phyloP scores from a whole-genome alignment of 2,888 invertebrate species.

The Chamaedrilus cognettii region DNA sequence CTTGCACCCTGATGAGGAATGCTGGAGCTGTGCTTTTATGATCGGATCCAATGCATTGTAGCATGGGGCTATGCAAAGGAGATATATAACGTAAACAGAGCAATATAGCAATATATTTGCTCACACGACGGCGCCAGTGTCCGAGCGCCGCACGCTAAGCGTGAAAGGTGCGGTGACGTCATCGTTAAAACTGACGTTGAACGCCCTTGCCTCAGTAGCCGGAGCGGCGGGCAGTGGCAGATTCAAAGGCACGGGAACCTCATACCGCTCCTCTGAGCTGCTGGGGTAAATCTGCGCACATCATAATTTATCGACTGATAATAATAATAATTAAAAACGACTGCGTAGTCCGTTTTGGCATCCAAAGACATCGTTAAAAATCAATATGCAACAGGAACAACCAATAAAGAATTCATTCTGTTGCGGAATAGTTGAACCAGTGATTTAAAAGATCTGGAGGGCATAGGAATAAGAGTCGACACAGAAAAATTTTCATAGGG shows the following conservation, averaged over 20 bases:
- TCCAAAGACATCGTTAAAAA: not conserved
- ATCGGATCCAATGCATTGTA: too few species aligned
- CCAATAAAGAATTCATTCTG: not conserved
- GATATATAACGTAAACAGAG: not conserved
- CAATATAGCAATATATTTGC: not conserved
- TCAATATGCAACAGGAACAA: not conserved
- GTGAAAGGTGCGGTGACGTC: not conserved
- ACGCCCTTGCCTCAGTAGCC: not conserved
- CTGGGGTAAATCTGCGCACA: not conserved
- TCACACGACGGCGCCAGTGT: slow-evolving; percentile 1
- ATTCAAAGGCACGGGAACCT: slow-evolving; percentile 14
- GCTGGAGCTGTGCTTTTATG: too few species aligned
- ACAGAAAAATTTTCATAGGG: too few species aligned
- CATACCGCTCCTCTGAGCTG: not conserved
- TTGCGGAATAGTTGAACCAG: too few species aligned
- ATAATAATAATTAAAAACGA: not conserved
- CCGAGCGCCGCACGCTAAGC: not conserved
- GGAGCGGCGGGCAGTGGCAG: not conserved
- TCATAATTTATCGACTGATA: not conserved
- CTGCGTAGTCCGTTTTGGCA: not conserved
- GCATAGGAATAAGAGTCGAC: too few species aligned
- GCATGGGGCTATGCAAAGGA: too few species aligned
- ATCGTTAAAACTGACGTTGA: not conserved
- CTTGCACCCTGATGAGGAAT: too few species aligned
- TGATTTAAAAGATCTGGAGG: too few species aligned